phyloP scores from a whole-genome alignment of 2,113 vertebrate species.

The Hiodon tergisus region DNA sequence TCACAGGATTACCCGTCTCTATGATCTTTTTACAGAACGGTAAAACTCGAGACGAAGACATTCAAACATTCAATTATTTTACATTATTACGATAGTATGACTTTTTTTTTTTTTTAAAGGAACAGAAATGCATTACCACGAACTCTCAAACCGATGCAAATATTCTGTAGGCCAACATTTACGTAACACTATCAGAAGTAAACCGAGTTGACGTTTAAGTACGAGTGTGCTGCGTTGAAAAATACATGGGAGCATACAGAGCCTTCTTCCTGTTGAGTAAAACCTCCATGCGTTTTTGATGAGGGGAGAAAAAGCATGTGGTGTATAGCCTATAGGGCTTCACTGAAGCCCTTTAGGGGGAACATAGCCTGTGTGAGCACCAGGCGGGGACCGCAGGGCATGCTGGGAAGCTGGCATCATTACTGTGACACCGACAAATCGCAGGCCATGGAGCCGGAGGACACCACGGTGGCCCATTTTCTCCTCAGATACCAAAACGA shows the following conservation, averaged over 20 bases:
- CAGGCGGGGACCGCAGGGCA: not conserved
- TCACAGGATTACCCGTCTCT: too few relatives aligned
- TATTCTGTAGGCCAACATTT: not conserved
- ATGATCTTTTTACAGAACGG: too few relatives aligned
- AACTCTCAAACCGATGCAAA: too few relatives aligned
- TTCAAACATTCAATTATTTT: too few relatives aligned
- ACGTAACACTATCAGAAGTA: too few relatives aligned
- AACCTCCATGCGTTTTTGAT: not conserved
- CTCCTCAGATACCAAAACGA: not conserved
- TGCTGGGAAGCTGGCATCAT: slow-evolving; percentile 8
- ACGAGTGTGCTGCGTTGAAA: not conserved
- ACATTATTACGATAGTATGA: too few relatives aligned
- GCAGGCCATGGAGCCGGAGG: not conserved
- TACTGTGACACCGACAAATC: slow-evolving; percentile 2
- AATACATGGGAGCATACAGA: not conserved
- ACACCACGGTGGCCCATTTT: not conserved
- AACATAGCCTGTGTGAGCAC: not conserved
- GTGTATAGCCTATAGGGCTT: slow-evolving; percentile 1
- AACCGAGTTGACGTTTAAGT: too few relatives aligned
- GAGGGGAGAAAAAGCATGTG: slow-evolving; percentile 1
- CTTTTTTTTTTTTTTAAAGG: too few relatives aligned
- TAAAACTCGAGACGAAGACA: too few relatives aligned
- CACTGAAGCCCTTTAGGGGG: slow-evolving; percentile 3
- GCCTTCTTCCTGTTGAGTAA: not conserved
- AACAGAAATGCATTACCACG: not conserved